A percentile compares a stretch with the other conserved stretches of the same genome.
Evolutionary conservation across 2,797 vertebrate species (phyloP).

Genomic region (Psittacula derbiana): DNA sequence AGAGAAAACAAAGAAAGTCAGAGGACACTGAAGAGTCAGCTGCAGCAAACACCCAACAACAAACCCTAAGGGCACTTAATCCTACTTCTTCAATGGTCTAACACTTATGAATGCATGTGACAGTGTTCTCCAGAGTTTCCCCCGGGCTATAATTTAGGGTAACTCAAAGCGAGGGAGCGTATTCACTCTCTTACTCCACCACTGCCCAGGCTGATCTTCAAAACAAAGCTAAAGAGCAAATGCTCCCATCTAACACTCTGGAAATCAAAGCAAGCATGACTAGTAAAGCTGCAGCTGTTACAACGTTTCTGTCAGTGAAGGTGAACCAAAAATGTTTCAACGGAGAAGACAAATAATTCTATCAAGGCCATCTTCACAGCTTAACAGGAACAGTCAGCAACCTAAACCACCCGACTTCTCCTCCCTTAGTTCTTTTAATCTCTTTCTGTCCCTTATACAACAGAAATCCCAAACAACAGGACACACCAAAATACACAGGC

Average conservation of each 20-base stretch:
- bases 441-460: not conserved
- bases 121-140: not conserved
- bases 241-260: not conserved
- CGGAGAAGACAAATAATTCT: not conserved
- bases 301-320: accelerated
- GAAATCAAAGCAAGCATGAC: not conserved
- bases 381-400: not conserved
- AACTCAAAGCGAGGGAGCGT: not conserved
- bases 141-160: not conserved
- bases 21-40: not conserved
- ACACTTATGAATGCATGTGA: not conserved
- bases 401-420: accelerated
- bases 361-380: not conserved
- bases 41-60: not conserved
- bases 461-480: not conserved
- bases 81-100: not conserved
- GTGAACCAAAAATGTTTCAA: not conserved
- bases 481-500: not conserved
- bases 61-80: not conserved
- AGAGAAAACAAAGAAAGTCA: conserved; percentile 47
- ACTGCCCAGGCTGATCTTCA: not conserved
- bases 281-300: not conserved
- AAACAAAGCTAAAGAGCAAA: not conserved
- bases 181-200: not conserved
- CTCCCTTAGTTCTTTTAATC: not conserved